These are phyloP conservation scores for Chironex yamaguchii DNA, from an alignment of 30 jellyfish, hydroid and myxozoan genomes.

Conservation along the genomic window DNA sequence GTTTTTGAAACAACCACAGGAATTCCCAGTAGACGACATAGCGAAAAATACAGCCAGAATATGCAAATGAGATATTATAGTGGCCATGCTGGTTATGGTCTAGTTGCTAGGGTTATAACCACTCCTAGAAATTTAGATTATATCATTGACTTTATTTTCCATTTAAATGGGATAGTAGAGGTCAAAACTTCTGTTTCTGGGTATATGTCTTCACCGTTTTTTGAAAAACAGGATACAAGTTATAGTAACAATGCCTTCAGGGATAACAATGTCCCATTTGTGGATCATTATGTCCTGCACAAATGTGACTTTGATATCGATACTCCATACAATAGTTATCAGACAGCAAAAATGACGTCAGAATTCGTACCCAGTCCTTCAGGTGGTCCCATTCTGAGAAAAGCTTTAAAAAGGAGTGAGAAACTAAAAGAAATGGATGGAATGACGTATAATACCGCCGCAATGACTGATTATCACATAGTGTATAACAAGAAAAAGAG, in stretches of 20 bases:
- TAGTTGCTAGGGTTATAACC: constrained; percentile 58
- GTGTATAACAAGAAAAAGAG: too few species aligned
- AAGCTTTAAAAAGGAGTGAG: neutral
- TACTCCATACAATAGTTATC: neutral
- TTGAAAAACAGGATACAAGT: constrained; percentile 23
- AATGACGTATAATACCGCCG: too few species aligned
- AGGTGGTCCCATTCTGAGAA: too few species aligned
- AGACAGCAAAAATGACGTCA: neutral
- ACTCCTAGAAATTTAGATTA: constrained; percentile 72
- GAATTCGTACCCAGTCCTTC: neutral
- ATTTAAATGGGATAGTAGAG: constrained; percentile 70
- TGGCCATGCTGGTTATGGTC: constrained; percentile 72
- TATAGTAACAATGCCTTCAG: neutral
- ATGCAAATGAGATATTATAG: constrained; percentile 50
- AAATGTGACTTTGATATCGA: neutral
- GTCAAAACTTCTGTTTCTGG: constrained; percentile 71
- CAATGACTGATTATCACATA: too few species aligned
- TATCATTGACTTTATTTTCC: constrained; percentile 58
- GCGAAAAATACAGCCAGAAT: constrained; percentile 1
- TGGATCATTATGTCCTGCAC: neutral
- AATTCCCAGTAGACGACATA: constrained; percentile 74
- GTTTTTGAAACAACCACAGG: constrained; percentile 73
- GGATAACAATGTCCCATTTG: neutral
- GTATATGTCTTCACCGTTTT: constrained; percentile 51
- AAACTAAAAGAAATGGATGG: too few species aligned